Percentiles rank a stretch among this genome's conserved stretches.
phyloP scores from a whole-genome alignment of 2,113 vertebrate genomes.

The Shinisaurus crocodilurus region DNA sequence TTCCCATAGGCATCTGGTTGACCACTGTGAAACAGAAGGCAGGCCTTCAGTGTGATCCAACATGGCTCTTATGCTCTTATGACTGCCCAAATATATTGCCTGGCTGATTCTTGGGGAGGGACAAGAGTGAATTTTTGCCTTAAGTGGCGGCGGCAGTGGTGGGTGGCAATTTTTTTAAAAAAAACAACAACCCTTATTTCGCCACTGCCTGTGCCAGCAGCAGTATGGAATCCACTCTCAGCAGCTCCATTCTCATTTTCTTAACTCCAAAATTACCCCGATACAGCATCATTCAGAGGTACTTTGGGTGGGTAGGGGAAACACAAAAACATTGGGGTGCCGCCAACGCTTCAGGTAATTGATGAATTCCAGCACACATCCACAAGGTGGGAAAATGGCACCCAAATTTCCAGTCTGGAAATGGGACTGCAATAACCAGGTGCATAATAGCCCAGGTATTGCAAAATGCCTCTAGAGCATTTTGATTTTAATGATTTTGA shows the following conservation, averaged over 20 bases:
- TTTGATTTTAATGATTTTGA: no score
- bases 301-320: neutral
- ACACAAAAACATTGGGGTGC: neutral
- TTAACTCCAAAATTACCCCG: neutral
- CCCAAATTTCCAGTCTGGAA: neutral
- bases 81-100: neutral
- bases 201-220: no score
- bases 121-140: neutral
- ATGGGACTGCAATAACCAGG: neutral
- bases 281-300: neutral
- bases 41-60: neutral
- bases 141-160: no score
- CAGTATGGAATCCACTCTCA: no score
- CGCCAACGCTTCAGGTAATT: neutral
- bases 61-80: neutral
- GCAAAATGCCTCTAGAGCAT: no score
- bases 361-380: neutral
- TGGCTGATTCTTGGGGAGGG: neutral
- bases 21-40: no score
- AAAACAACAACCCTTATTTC: no score
- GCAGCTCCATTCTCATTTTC: no score
- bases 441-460: no score
- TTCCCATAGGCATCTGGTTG: no score
- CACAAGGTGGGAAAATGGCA: neutral
- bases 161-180: no score